Evolutionary conservation across 2,888 invertebrate genomes (phyloP), one percentile per base, ranked within the genome.

Genomic region (Orchesellides sinensis): DNA sequence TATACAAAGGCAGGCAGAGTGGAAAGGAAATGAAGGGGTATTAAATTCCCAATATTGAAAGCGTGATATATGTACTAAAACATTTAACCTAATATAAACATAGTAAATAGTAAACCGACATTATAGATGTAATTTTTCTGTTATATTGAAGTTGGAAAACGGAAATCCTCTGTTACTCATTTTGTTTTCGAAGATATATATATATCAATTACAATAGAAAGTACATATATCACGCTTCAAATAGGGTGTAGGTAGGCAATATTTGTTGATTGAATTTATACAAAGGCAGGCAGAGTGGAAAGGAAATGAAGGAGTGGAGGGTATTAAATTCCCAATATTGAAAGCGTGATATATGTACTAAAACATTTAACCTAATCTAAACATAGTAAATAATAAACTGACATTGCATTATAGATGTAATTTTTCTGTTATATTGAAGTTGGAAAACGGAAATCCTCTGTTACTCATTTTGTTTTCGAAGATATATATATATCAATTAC

Each of bases 301-400:
- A 14, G 2, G 40, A 40, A 40, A 10, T 40, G 40, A 40, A 8
- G n/a, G n/a, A 40, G 40, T n/a, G n/a, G n/a, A n/a, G n/a, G n/a
- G n/a, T n/a, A n/a, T n/a, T n/a, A n/a, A 40, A 32, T 61, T 32
- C 23, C 23, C 35, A 0, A 72, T 45, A 61, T 47, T 17, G 23
- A 61, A 72, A 72, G 61, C 40, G 61, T 72, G 72, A 72, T 61
- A 56, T 40, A 12, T 35, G 45, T 12, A 59, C 47, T 61, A 59
- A 0, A 61, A 72, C 61, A 72, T 72, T 72, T 61, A 72, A 70
- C 56, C 23, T 35, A 72, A 45, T 72, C 52, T 69, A 69, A 69
- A 54, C 29, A 59, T 72, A 25, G 40, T 70, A 45, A n/a, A 5
- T 59, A 17, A 19, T 35, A 17, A 17, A 49, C 14, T 32, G 32